Conservation (phyloP, 2,113 vertebrate genomes). For the Casuarius casuarius region DNA sequence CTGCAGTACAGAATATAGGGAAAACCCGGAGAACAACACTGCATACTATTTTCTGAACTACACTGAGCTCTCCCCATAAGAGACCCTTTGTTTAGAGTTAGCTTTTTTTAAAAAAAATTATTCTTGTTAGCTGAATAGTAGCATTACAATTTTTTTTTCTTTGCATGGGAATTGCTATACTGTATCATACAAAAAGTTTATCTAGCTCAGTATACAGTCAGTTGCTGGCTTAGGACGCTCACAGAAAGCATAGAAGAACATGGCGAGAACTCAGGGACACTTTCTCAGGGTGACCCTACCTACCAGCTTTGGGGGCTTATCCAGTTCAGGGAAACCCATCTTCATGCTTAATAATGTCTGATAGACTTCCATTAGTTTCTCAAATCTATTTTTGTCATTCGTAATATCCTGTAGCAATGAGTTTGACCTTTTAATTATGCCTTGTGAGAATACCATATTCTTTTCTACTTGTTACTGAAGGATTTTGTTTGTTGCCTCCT, state of each 20-base stretch:
- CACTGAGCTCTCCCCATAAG: not conserved
- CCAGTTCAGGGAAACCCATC: too few species aligned
- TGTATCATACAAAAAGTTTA: not conserved
- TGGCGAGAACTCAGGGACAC: not conserved
- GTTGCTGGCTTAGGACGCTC: not conserved
- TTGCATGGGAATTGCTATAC: not conserved
- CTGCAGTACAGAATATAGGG: not conserved
- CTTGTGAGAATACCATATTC: not conserved
- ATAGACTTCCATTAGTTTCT: not conserved
- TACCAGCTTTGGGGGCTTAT: not conserved
- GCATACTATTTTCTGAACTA: not conserved
- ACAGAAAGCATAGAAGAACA: not conserved
- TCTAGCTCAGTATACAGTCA: not conserved
- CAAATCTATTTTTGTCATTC: not conserved
- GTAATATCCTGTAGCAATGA: not conserved
- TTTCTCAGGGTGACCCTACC: not conserved
- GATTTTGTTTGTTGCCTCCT: not conserved
- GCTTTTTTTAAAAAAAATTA: not conserved
- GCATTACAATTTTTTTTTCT: not conserved
- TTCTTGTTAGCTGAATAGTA: not conserved
- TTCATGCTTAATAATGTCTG: not conserved
- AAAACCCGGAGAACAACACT: not conserved
- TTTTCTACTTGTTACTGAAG: not conserved
- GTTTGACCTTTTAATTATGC: not conserved
- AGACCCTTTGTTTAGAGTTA: not conserved